phyloP scores from a whole-genome alignment of 2,113 vertebrate species.

The Aspiorhynchus laticeps region DNA sequence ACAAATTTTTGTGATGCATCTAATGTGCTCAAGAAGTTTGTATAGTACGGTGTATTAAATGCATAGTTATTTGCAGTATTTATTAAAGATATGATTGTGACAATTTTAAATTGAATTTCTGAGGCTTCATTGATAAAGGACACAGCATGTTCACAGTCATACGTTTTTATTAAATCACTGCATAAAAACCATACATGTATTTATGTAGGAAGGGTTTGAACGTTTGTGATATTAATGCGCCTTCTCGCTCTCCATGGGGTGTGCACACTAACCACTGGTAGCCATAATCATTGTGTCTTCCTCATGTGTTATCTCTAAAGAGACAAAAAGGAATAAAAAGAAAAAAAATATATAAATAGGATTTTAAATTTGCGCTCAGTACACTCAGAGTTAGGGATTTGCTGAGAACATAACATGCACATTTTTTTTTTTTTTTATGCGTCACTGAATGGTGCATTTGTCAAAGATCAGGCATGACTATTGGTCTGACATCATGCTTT shows the following conservation, averaged over 20 bases:
- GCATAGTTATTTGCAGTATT: not conserved
- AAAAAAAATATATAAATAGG: not conserved
- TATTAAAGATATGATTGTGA: not conserved
- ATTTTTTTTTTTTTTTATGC: too few relatives aligned
- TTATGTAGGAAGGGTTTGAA: not conserved
- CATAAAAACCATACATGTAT: constrained; percentile 59
- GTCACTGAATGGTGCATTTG: too few relatives aligned
- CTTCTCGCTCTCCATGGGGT: constrained; percentile 37
- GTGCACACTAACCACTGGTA: too few relatives aligned
- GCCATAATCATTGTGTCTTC: not conserved
- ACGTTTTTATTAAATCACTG: constrained; percentile 57
- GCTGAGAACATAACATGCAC: too few relatives aligned
- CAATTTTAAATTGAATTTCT: not conserved
- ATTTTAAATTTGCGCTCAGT: not conserved
- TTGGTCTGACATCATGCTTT: too few relatives aligned
- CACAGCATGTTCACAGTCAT: not conserved
- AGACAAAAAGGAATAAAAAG: not conserved
- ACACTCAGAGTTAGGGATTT: not conserved
- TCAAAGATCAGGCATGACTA: too few relatives aligned
- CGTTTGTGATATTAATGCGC: constrained; percentile 44
- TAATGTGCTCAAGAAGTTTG: not conserved
- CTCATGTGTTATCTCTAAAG: not conserved
- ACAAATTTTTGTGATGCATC: not conserved
- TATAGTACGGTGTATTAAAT: not conserved
- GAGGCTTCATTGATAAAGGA: not conserved